Conservation (phyloP, 2,113 vertebrate genomes). For the Lophura nycthemera region DNA sequence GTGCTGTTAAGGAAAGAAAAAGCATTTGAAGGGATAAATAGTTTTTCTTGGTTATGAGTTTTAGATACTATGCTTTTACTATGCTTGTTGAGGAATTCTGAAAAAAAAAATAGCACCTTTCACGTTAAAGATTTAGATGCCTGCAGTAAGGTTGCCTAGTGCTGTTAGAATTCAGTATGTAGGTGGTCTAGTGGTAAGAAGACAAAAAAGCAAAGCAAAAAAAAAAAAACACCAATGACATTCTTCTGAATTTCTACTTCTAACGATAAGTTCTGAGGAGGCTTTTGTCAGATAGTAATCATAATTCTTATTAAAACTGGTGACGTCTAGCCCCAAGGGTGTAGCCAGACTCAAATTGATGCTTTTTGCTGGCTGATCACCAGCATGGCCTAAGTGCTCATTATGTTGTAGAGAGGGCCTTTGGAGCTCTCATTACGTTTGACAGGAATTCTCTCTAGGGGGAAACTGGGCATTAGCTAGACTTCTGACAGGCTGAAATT, state of each 20-base stretch:
- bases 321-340: slow-evolving; percentile 84
- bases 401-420: slow-evolving; percentile 88
- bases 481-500: slow-evolving; percentile 88
- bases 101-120: neutral
- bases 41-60: neutral
- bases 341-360: slow-evolving; percentile 85
- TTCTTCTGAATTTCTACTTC: slow-evolving; percentile 72
- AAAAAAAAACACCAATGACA: neutral
- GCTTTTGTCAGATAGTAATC: slow-evolving; percentile 84
- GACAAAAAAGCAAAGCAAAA: neutral
- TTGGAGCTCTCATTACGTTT: slow-evolving; percentile 88
- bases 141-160: neutral
- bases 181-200: slow-evolving; percentile 69
- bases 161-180: slow-evolving; percentile 46
- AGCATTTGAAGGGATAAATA: neutral
- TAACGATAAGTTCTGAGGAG: slow-evolving; percentile 77
- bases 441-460: slow-evolving; percentile 89
- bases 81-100: neutral
- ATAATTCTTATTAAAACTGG: slow-evolving; percentile 89
- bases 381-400: slow-evolving; percentile 87
- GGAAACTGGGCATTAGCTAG: slow-evolving; percentile 86
- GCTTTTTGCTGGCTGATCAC: slow-evolving; percentile 87
- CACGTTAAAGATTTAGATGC: neutral
- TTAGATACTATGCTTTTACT: neutral
- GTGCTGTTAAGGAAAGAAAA: neutral